Evolutionary conservation across 37 sponge, comb jelly and placozoan genomes (phyloP), one percentile per base, ranked within the genome.

Genomic region (Oopsacas minuta): DNA sequence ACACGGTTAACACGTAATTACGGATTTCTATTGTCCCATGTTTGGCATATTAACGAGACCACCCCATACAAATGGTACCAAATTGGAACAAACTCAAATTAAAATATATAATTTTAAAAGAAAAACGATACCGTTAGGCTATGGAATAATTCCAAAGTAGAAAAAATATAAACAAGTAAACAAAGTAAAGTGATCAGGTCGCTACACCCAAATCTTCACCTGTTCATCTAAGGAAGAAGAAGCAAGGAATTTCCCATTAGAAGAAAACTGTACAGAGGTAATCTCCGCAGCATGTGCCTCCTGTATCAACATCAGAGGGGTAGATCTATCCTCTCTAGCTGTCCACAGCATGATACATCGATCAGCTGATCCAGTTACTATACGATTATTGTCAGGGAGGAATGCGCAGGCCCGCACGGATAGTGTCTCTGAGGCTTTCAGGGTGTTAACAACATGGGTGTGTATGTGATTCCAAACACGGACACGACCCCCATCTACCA

Each of bases 291-390:
- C 82, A 83, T 93, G 94, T 39, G 90, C 94, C 7, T 25, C 86
- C 83, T 88, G 89, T 36, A 52, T 52, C 38, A 69, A 85, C 23
- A 52, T 85, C 37, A 88, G 88, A 17, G 37, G 37, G 7, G 86
- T 23, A 15, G 83, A 69, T 1, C 53, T 46, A 0, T 38, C 37
- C 25, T 81, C 82, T 5, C 51, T 0, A 3, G 46, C 61, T 28
- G 83, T 82, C 94, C 94, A 93, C 36, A 93, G 53, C 17, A 88
- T 90, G 69, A 83, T 86, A 0, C 88, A 87, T 38, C 86, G 86
- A 39, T 93, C 94, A 0, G 85, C 91, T 17, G 94, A 86, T 0
- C 87, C 91, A 30, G 94, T 93, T n/a, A 85, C 91, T 0, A 93
- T 35, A 23, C 52, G 46, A 0, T 37, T 37, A 5, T 90, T 91